Evolutionary conservation across 2,113 vertebrate genomes (phyloP), one percentile per base, ranked within the genome.

Genomic region (Petrocephalus zakoni): DNA sequence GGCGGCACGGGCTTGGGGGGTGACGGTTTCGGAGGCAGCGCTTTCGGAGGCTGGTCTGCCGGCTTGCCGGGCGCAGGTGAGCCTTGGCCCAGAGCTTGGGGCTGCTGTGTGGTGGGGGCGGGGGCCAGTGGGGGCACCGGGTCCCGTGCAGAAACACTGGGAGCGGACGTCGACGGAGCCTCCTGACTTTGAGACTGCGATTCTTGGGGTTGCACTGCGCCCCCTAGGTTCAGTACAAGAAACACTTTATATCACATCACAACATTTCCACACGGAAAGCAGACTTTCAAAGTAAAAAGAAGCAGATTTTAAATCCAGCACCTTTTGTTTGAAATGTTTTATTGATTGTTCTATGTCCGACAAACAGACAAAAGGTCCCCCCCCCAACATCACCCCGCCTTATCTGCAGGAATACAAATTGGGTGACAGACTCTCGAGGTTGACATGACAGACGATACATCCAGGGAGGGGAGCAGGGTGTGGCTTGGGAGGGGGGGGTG

Each of bases 141-240:
- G 78, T 95, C 95, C 91, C 93, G 95, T 89, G 95, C 93, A 94
- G 96, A 93, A 94, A 92, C 94, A 92, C 94, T 95, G 13, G 94
- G 92, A 91, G 94, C 93, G 72, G 95, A 94, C 92, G 97, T 95
- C 93, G 96, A 93, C 92, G 96, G 93, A 90, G 93, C 93, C 91
- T 97, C 97, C 92, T 97, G 96, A 95, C 95, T 97, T 95, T 97
- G 96, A 92, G 96, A 94, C 92, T 96, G 96, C 92, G 93, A 94
- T 94, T 96, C 96, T 96, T 97, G 96, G 96, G 97, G 95, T 96
- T 98, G 97, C 94, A 96, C 94, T 95, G 97, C 94, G 93, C 96
- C 97, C 95, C 97, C 98, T 99, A 95, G 93, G 95, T 97, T 94
- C 92, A 95, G 96, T 81, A 96, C 96, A 96, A 94, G 95, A 94